A percentile compares a stretch with the other conserved stretches of the same genome.
Evolutionary conservation across 2,113 vertebrate species (phyloP).

Genomic region (Rattus norvegicus): DNA sequence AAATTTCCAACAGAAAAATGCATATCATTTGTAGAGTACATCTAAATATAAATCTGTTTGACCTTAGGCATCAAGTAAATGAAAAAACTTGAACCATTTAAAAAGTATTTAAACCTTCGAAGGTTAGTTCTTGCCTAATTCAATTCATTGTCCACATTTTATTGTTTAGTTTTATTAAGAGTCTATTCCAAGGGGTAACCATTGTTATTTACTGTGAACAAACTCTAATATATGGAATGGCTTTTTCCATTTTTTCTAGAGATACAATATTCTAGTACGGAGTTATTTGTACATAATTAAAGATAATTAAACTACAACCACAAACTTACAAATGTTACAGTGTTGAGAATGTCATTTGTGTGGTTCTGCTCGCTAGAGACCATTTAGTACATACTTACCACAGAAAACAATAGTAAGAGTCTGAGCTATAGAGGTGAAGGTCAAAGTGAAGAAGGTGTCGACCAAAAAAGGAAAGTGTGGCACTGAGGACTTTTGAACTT

Average conservation of each 20-base stretch:
- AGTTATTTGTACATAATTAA: neutral
- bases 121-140: neutral
- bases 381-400: neutral
- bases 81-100: neutral
- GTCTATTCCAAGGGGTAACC: neutral
- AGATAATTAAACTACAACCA: neutral
- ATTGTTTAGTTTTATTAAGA: constrained; percentile 5
- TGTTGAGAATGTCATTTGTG: neutral
- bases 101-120: neutral
- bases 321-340: neutral
- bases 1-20: neutral
- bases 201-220: neutral
- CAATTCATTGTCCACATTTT: neutral
- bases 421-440: neutral
- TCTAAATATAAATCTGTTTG: neutral
- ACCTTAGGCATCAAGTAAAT: neutral
- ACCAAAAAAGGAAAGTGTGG: neutral
- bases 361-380: neutral
- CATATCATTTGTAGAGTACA: neutral
- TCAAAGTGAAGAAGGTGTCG: neutral
- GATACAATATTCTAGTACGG: neutral
- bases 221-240: neutral
- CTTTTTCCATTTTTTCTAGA: neutral
- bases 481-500: neutral
- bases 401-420: neutral